phyloP scores from a whole-genome alignment of 2,888 invertebrate genomes.

The Crossocerus cetratus region DNA sequence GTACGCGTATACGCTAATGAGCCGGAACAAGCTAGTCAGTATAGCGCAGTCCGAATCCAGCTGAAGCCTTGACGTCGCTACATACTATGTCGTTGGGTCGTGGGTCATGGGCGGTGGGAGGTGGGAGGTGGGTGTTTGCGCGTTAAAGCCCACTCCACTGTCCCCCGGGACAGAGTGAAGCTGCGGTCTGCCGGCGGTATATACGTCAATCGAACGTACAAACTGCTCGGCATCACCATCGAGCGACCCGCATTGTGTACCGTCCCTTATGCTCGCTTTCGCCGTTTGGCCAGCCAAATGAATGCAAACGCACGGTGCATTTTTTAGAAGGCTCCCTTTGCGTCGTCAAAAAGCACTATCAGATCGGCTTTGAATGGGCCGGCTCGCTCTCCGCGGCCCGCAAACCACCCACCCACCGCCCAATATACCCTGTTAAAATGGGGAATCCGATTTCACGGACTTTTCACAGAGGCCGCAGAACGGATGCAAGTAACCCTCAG shows the following conservation, averaged over 20 bases:
- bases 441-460: too few species aligned
- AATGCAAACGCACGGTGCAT: neutral
- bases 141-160: constrained; percentile 48
- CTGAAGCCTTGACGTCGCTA: constrained; percentile 44
- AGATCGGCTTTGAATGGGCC: too few species aligned
- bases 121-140: constrained; percentile 53
- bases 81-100: constrained; percentile 5
- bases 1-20: constrained; percentile 68
- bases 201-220: constrained; percentile 45
- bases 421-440: too few species aligned
- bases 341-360: too few species aligned
- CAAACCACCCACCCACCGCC: too few species aligned
- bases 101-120: neutral
- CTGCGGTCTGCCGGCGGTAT: constrained; percentile 17
- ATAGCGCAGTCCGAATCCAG: constrained; percentile 18
- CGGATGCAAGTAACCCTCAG: constrained; percentile 9
- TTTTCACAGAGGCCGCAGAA: neutral
- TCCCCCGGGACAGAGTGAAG: constrained; percentile 53
- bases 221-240: constrained; percentile 28
- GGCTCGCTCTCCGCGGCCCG: too few species aligned
- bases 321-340: neutral
- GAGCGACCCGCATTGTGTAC: constrained; percentile 22
- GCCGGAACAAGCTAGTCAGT: constrained; percentile 64
- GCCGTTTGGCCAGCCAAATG: neutral
- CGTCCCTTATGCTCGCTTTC: constrained; percentile 6